Percentiles rank a stretch among this genome's conserved stretches.
These are phyloP conservation scores for Falco cherrug DNA, from an alignment of 2,797 vertebrate genomes.

Conservation along the genomic window DNA sequence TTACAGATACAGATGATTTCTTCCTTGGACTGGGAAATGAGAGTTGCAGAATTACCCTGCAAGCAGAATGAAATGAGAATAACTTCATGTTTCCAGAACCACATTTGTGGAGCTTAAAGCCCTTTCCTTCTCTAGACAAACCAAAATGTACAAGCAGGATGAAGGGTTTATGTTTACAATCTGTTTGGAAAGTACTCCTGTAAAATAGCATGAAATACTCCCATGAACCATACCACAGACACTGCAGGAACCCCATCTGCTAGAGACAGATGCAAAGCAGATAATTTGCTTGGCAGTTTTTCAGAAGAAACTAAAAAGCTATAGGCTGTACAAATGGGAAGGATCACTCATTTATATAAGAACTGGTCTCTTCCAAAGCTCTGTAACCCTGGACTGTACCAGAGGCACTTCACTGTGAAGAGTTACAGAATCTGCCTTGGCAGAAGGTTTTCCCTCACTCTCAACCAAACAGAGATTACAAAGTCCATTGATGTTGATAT, in stretches of 20 bases:
- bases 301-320: neutral
- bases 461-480: neutral
- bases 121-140: neutral
- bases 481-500: too few species aligned
- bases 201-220: neutral
- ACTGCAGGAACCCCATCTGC: conserved; percentile 25
- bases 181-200: neutral
- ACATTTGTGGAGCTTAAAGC: neutral
- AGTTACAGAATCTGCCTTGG: neutral
- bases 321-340: neutral
- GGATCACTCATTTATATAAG: neutral
- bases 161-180: conserved; percentile 5
- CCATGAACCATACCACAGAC: neutral
- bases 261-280: conserved; percentile 13
- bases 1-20: neutral
- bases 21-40: neutral
- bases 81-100: neutral
- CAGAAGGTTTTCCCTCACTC: neutral
- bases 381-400: neutral
- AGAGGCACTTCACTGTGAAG: neutral
- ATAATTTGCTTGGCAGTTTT: neutral
- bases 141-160: neutral
- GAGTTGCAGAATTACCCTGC: neutral
- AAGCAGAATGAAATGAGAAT: neutral
- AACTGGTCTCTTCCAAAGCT: neutral